A percentile compares a stretch with the other conserved stretches of the same genome.
phyloP scores from a whole-genome alignment of 2,888 invertebrate genomes.

The Callinectes sapidus region DNA sequence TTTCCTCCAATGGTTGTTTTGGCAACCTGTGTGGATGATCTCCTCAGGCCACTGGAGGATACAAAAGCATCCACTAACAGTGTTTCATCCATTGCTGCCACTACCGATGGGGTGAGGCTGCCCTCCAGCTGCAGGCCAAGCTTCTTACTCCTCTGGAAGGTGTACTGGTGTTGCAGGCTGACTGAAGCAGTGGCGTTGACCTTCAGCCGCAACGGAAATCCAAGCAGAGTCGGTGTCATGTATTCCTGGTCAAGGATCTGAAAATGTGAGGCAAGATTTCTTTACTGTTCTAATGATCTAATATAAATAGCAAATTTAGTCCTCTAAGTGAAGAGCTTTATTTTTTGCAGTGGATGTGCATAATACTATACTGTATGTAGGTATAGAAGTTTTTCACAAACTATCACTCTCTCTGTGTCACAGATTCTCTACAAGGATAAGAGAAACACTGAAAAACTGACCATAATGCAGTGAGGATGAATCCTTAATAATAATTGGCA shows the following conservation, averaged over 20 bases:
- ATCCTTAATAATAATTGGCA: no score
- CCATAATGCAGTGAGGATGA: no score
- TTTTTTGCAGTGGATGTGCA: no score
- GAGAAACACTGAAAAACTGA: no score
- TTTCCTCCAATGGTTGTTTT: conserved; percentile 43
- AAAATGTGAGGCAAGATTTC: neutral
- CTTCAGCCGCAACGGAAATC: conserved; percentile 48
- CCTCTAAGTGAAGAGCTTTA: no score
- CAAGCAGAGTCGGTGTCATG: conserved; percentile 51
- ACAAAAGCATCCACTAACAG: conserved; percentile 48
- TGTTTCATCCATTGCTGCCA: conserved; percentile 51
- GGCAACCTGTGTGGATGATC: conserved; percentile 45
- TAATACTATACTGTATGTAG: no score
- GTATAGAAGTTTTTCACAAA: no score
- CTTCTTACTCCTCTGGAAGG: neutral
- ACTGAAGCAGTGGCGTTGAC: conserved; percentile 57
- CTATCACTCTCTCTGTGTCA: neutral
- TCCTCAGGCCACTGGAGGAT: conserved; percentile 47
- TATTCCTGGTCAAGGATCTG: conserved; percentile 62
- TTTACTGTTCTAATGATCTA: no score
- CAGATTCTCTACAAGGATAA: no score
- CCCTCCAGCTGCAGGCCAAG: conserved; percentile 23
- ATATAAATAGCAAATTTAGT: no score
- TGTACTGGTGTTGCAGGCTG: conserved; percentile 38
- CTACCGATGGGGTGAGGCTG: conserved; percentile 32